These are phyloP conservation scores for Cassiopea andromeda DNA, from an alignment of 30 jellyfish, hydroid and myxozoan species.

Conservation along the genomic window DNA sequence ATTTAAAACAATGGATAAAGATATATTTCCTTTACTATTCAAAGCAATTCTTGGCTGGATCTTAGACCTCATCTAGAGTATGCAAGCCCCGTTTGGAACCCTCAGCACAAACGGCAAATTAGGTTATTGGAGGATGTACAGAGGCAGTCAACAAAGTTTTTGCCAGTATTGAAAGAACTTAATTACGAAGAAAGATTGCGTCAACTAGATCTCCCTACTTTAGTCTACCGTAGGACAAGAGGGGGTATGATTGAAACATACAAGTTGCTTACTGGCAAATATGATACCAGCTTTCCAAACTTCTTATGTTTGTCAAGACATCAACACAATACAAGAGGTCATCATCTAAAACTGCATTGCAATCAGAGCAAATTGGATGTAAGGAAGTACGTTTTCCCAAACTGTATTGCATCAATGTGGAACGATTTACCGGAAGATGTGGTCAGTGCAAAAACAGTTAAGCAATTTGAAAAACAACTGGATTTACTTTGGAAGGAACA, in stretches of 20 bases:
- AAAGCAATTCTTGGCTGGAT: not conserved
- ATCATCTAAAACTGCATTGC: not conserved
- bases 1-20: not conserved
- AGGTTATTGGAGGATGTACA: not conserved
- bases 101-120: not conserved
- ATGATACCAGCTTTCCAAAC: not conserved
- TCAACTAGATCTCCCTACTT: not conserved
- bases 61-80: not conserved
- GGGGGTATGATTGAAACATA: not conserved
- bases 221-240: not conserved
- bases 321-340: not conserved
- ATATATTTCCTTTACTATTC: not conserved
- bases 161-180: not conserved
- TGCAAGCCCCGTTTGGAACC: not conserved
- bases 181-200: not conserved
- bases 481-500: too few relatives aligned
- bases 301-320: not conserved
- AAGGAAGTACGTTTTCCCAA: not conserved
- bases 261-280: not conserved
- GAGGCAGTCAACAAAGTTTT: not conserved
- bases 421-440: not conserved
- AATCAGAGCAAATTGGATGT: not conserved
- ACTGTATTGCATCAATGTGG: not conserved
- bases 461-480: too few relatives aligned
- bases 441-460: not conserved